Conservation (phyloP, 2,113 vertebrate species). For the Oryzias melastigma region DNA sequence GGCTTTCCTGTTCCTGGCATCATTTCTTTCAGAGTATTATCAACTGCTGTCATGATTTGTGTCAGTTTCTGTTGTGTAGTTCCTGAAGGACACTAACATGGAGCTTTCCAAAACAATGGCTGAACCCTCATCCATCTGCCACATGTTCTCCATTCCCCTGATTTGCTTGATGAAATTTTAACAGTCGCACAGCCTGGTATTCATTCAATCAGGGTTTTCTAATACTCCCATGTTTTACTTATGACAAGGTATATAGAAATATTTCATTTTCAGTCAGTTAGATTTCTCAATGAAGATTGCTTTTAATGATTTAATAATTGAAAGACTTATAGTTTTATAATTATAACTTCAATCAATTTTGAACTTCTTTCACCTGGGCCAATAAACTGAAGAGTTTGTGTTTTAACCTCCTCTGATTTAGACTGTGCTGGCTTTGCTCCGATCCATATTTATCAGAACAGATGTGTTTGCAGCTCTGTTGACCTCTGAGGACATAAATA, state of each 20-base stretch:
- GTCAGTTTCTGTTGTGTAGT: constrained; percentile 40
- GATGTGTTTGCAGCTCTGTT: constrained; percentile 39
- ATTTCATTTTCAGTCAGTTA: neutral
- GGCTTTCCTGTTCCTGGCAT: constrained; percentile 28
- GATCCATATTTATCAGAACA: constrained; percentile 36
- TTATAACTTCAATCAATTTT: no score
- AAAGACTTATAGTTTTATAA: no score
- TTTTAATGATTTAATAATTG: no score
- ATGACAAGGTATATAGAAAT: neutral
- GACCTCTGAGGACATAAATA: constrained; percentile 55
- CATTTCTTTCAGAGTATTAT: constrained; percentile 50
- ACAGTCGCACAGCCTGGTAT: constrained; percentile 22
- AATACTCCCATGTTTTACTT: neutral
- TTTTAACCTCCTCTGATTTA: no score
- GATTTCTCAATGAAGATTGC: no score
- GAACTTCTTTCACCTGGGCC: no score
- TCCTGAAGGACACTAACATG: constrained; percentile 55
- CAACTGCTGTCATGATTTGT: constrained; percentile 58
- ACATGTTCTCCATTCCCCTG: constrained; percentile 55
- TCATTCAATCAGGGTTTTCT: constrained; percentile 29
- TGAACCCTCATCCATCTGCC: constrained; percentile 66
- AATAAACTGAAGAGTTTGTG: no score
- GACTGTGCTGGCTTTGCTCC: constrained; percentile 13
- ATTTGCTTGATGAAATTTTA: constrained; percentile 60
- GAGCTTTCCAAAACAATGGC: constrained; percentile 64